phyloP scores from a whole-genome alignment of 2,888 invertebrate genomes.

The Erebia palarica region DNA sequence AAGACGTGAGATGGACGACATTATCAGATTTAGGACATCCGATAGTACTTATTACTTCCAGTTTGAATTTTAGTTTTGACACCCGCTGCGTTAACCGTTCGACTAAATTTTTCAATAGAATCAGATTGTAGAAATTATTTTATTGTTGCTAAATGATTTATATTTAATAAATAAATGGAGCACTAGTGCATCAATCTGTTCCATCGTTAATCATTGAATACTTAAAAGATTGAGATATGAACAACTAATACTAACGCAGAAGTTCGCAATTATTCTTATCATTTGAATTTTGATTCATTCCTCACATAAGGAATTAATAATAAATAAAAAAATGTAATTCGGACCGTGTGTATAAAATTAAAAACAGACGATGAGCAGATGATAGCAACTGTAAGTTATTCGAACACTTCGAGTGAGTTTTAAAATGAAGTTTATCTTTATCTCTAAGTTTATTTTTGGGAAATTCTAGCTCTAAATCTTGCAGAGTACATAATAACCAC shows the following conservation, averaged over 20 bases:
- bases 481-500: neutral
- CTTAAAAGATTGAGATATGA: neutral
- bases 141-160: conserved; percentile 18
- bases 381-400: no score
- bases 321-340: no score
- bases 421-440: neutral
- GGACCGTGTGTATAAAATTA: no score
- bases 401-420: neutral
- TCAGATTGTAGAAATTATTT: conserved; percentile 21
- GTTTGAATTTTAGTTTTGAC: conserved; percentile 37
- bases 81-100: conserved; percentile 28
- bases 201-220: neutral
- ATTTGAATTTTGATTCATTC: no score
- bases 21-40: conserved; percentile 28
- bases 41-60: conserved; percentile 27
- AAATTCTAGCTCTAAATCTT: neutral
- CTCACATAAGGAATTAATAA: no score
- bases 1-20: conserved; percentile 17
- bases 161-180: conserved; percentile 15
- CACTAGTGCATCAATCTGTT: conserved; percentile 15
- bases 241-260: no score
- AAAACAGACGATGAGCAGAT: no score
- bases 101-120: conserved; percentile 12
- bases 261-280: no score
- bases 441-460: neutral